Percentiles rank a stretch among this genome's conserved stretches.
Conservation (phyloP, 2,888 invertebrate species). For the Eupithecia exiguata region DNA sequence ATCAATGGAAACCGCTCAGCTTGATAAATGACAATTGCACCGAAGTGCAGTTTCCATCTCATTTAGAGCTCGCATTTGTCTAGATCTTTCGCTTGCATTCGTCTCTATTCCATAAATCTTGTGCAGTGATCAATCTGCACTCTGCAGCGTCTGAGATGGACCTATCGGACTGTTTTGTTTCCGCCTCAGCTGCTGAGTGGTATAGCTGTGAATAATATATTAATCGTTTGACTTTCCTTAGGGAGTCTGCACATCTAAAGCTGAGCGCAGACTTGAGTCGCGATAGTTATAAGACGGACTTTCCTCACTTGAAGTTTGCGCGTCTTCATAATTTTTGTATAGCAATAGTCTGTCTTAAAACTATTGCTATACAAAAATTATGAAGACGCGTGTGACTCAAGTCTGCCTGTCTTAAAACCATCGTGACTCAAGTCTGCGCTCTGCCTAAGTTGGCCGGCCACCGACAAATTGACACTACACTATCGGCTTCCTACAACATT, state of each 20-base stretch:
- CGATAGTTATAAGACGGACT: too few species aligned
- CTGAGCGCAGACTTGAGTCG: too few species aligned
- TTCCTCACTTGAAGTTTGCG: too few species aligned
- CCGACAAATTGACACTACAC: too few species aligned
- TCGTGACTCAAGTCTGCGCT: too few species aligned
- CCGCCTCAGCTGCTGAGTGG: background rate
- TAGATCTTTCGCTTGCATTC: conserved; percentile 21
- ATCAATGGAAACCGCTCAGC: conserved; percentile 24
- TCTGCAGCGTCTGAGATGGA: conserved; percentile 20
- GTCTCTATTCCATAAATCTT: conserved; percentile 35
- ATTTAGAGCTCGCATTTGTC: conserved; percentile 38
- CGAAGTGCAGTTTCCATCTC: conserved; percentile 29
- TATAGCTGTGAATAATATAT: background rate
- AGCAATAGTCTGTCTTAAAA: too few species aligned
- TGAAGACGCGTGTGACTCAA: too few species aligned
- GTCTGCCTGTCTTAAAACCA: too few species aligned
- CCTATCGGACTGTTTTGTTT: background rate
- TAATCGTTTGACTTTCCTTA: background rate
- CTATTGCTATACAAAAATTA: too few species aligned
- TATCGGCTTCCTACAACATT: too few species aligned
- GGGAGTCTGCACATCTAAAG: background rate
- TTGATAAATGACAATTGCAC: conserved; percentile 34
- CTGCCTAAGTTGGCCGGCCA: too few species aligned
- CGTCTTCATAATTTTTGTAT: too few species aligned
- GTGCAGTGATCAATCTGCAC: conserved; percentile 35